These are phyloP conservation scores for Drosophila sordidula DNA, from an alignment of 2,888 invertebrate species.

Conservation along the genomic window DNA sequence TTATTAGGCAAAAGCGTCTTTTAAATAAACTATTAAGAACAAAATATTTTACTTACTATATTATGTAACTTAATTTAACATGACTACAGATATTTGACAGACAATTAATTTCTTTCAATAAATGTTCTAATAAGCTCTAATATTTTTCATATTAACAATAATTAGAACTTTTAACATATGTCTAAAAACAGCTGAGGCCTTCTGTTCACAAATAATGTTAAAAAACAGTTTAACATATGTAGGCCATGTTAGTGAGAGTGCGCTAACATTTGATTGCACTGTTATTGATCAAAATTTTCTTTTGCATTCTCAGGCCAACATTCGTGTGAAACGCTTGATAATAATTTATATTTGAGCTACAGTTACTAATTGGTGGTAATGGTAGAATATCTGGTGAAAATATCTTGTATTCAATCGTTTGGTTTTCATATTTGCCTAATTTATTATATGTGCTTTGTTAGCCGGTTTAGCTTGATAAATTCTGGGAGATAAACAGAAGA, in stretches of 20 bases:
- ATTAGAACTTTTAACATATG: too few species aligned
- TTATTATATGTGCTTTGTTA: slow-evolving; percentile 27
- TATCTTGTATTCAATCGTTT: slow-evolving; percentile 28
- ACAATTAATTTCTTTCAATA: too few species aligned
- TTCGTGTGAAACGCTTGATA: background rate
- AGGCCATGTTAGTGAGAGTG: background rate
- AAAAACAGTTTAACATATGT: background rate
- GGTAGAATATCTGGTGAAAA: slow-evolving; percentile 11
- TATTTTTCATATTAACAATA: too few species aligned
- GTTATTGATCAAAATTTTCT: too few species aligned
- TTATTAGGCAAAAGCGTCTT: too few species aligned
- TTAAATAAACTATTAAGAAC: background rate
- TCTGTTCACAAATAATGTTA: background rate
- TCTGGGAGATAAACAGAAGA: slow-evolving; percentile 42
- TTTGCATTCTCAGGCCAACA: background rate
- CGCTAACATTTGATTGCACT: background rate
- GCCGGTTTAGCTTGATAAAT: slow-evolving; percentile 51
- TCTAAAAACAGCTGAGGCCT: too few species aligned
- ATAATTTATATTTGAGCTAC: slow-evolving; percentile 4
- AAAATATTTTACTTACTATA: too few species aligned
- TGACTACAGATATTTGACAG: too few species aligned
- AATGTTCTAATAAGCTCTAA: too few species aligned
- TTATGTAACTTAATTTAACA: too few species aligned
- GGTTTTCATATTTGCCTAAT: slow-evolving; percentile 41
- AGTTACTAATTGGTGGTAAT: slow-evolving; percentile 25